Evolutionary conservation across 2,888 invertebrate species (phyloP).

Genomic region (Lithosia quadra): DNA sequence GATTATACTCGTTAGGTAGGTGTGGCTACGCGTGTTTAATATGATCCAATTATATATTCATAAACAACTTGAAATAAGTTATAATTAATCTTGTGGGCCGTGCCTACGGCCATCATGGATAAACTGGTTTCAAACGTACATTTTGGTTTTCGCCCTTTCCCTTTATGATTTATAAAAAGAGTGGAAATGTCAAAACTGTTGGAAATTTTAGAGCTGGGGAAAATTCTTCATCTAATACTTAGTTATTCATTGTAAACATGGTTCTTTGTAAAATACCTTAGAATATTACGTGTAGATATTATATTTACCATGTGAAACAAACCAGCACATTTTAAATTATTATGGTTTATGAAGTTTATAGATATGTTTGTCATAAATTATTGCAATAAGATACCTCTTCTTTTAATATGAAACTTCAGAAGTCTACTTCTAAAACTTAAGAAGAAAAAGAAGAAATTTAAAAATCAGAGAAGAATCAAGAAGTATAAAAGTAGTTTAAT

Average conservation of each 20-base stretch:
- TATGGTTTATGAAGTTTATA: no score
- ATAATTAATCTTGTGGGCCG: constrained; percentile 49
- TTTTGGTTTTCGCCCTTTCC: constrained; percentile 48
- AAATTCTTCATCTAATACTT: not conserved
- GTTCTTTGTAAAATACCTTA: constrained; percentile 10
- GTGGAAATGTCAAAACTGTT: constrained; percentile 33
- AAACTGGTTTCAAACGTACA: constrained; percentile 52
- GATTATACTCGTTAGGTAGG: constrained; percentile 12
- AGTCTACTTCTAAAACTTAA: no score
- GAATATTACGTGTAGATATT: not conserved
- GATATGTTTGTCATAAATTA: no score
- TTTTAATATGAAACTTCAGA: no score
- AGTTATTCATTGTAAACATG: not conserved
- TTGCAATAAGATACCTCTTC: no score
- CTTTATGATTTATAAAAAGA: constrained; percentile 54
- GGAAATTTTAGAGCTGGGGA: constrained; percentile 46
- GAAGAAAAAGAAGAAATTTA: no score
- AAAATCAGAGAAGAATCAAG: no score
- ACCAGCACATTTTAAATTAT: no score
- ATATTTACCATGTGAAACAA: no score
- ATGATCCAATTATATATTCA: constrained; percentile 42
- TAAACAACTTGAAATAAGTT: constrained; percentile 50
- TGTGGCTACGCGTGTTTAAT: constrained; percentile 20
- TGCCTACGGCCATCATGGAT: constrained; percentile 47
- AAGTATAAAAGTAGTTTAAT: no score